These are phyloP conservation scores for Pammene fasciana DNA, from an alignment of 2,888 invertebrate species.

Conservation along the genomic window DNA sequence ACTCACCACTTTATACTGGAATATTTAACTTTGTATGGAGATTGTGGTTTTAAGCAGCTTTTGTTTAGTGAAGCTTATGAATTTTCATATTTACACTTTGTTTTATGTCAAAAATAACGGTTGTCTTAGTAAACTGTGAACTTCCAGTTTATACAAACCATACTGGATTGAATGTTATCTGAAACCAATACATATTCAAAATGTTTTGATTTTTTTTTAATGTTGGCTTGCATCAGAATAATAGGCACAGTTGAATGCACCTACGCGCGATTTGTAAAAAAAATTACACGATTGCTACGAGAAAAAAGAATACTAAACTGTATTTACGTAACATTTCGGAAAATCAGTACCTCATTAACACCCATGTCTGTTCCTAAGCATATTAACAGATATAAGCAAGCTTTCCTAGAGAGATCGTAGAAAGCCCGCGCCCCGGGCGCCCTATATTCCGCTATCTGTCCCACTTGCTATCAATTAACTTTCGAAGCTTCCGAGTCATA, in stretches of 20 bases:
- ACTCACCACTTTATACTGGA: slow-evolving; percentile 1
- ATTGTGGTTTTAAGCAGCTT: slow-evolving; percentile 10
- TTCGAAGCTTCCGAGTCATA: slow-evolving; percentile 55
- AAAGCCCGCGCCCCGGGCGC: slow-evolving; percentile 59
- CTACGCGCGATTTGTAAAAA: too few species aligned
- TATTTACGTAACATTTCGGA: too few species aligned
- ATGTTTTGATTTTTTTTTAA: too few species aligned
- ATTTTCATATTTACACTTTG: background rate
- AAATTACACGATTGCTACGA: too few species aligned
- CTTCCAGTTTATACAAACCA: background rate
- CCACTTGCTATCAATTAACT: slow-evolving; percentile 59
- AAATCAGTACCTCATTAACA: background rate
- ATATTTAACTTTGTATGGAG: slow-evolving; percentile 11
- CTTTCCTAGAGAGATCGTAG: slow-evolving; percentile 50
- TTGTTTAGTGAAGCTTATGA: slow-evolving; percentile 17
- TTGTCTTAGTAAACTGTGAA: background rate
- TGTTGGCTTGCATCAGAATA: too few species aligned
- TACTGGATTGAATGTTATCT: too few species aligned
- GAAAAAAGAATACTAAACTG: too few species aligned
- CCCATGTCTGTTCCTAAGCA: slow-evolving; percentile 5
- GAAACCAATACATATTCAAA: too few species aligned
- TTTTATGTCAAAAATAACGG: slow-evolving; percentile 2
- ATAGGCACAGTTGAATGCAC: too few species aligned
- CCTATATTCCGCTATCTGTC: slow-evolving; percentile 55
- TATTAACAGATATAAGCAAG: slow-evolving; percentile 27